Base-by-base conservation (phyloP, 2,888 invertebrate species). In the Zelleria hepariella region DNA sequence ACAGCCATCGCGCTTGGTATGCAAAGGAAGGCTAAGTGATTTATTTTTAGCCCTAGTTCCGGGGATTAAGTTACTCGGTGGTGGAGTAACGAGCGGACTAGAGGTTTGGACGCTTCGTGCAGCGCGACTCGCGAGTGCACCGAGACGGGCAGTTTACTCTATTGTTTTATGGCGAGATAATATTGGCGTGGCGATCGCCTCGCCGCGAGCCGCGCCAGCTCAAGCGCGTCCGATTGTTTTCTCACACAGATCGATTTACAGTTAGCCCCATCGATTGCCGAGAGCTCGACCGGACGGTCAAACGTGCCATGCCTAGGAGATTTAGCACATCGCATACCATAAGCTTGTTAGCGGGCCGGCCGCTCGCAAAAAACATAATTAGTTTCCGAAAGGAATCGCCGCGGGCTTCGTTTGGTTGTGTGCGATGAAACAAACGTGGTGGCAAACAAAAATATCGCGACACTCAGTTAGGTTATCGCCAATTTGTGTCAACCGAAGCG, bases 401-500 rank as follows among this genome's bases (percentile, higher is more conserved):
- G 54, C 15, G 5, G 70, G 68, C 74, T 68, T 75, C 73, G 73
- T n/a, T n/a, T n/a, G n/a, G n/a, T 73, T 75, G 74, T 59, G 62
- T 66, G 67, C 70, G 67, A 75, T 70, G 73, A 69, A 71, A 78
- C 75, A 72, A 72, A 73, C 72, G 32, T 69, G 68, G 76, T 77
- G 66, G 68, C 66, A 63, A 78, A 77, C 77, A 80, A 78, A 75
- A 73, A 69, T 73, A 77, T 79, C 80, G 82, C 73, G 77, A 77
- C 73, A 71, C 74, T 80, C 79, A 75, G 76, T 82, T 83, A 74
- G 84, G 79, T 85, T 82, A 83, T 83, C 82, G 85, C 82, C 86
- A 86, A 86, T 85, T 85, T 84, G 82, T 83, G 85, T 86, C 86
- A 86, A 84, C 81, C 80, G 81, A 83, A 83, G 82, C 82, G 80